Percentiles rank a stretch among this genome's conserved stretches.
Conservation (phyloP, 1,140 invertebrate genomes). For the Zaprionus ornatus region DNA sequence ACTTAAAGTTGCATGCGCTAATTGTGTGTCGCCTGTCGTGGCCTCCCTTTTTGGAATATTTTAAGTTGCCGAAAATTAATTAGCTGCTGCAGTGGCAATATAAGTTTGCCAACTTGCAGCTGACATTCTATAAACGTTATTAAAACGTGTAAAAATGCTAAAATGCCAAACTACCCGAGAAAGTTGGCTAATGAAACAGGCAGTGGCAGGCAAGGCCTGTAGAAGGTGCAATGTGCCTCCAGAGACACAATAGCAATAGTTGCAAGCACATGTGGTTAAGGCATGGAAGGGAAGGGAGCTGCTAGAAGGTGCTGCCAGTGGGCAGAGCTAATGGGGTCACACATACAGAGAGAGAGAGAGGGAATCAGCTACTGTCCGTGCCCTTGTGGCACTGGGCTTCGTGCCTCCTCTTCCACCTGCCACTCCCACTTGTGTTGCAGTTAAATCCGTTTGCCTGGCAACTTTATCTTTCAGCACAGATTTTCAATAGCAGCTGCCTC, state of each 20-base stretch:
- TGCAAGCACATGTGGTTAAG: slow-evolving; percentile 21
- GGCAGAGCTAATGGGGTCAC: slow-evolving; percentile 53
- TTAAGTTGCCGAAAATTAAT: slow-evolving; percentile 69
- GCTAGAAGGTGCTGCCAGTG: neutral
- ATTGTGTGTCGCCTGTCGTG: slow-evolving; percentile 49
- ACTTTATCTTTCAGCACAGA: slow-evolving; percentile 76
- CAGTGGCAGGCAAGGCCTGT: no score
- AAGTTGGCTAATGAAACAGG: slow-evolving; percentile 59
- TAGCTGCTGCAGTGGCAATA: slow-evolving; percentile 11
- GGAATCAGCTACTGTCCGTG: neutral
- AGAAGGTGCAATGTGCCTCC: slow-evolving; percentile 17
- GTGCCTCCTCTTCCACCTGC: neutral
- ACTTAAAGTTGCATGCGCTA: slow-evolving; percentile 77
- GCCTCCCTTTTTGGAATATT: slow-evolving; percentile 11
- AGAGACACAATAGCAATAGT: slow-evolving; percentile 36
- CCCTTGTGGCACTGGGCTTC: neutral
- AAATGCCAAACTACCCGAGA: neutral
- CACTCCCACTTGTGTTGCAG: slow-evolving; percentile 48
- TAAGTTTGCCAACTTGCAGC: neutral
- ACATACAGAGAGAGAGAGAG: slow-evolving; percentile 24
- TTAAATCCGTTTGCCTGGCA: slow-evolving; percentile 69
- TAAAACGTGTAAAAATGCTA: neutral
- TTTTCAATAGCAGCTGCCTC: slow-evolving; percentile 67
- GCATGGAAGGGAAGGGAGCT: neutral
- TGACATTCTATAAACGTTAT: neutral